A percentile compares a stretch with the other conserved stretches of the same genome.
phyloP scores from a whole-genome alignment of 1,140 invertebrate species.

The Drosophila orosa region DNA sequence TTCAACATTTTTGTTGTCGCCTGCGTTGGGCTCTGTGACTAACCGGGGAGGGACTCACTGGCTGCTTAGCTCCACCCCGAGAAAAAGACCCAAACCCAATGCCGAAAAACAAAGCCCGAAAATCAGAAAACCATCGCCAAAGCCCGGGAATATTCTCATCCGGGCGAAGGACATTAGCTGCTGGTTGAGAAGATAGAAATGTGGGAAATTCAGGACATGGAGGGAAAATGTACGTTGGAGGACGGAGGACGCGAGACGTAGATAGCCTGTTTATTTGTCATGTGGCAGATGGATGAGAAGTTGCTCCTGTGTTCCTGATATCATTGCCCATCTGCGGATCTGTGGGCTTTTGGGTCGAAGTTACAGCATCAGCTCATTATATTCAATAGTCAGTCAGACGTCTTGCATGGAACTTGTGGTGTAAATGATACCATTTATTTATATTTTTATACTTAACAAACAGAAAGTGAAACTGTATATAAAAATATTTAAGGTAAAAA shows the following conservation, averaged over 20 bases:
- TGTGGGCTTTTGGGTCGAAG: background rate
- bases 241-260: background rate
- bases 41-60: constrained; percentile 42
- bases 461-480: too few relatives aligned
- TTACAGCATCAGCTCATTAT: constrained; percentile 49
- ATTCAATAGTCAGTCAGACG: constrained; percentile 22
- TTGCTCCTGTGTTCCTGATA: background rate
- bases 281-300: constrained; percentile 16
- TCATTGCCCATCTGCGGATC: constrained; percentile 14
- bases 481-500: too few relatives aligned
- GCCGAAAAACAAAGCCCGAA: constrained; percentile 22
- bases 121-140: constrained; percentile 27
- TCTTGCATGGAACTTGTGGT: background rate
- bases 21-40: constrained; percentile 60
- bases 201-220: background rate
- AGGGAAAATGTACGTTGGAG: background rate
- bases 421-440: background rate
- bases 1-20: constrained; percentile 64
- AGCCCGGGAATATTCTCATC: constrained; percentile 6
- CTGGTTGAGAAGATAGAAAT: constrained; percentile 19
- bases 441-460: too few relatives aligned
- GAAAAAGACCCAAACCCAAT: constrained; percentile 24
- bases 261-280: constrained; percentile 59
- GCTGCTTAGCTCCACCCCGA: background rate
- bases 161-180: constrained; percentile 44